Evolutionary conservation across 2,113 vertebrate species (phyloP).

Genomic region (Galeopterus variegatus): DNA sequence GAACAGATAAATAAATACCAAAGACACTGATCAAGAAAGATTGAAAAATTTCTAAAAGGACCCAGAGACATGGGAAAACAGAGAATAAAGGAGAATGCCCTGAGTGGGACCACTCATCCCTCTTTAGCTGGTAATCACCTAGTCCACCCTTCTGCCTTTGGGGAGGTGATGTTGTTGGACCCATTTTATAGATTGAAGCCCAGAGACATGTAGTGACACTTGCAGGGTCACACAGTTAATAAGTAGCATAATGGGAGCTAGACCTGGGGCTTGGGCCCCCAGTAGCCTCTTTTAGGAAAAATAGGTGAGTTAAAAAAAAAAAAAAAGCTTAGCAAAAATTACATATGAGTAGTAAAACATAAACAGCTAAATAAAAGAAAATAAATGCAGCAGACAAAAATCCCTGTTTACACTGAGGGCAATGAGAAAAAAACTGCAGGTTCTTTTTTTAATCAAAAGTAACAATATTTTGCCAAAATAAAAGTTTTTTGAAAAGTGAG

Average conservation of each 20-base stretch:
- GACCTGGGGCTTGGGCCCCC: background rate
- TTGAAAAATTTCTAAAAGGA: constrained; percentile 1
- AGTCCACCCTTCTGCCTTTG: background rate
- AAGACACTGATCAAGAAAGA: background rate
- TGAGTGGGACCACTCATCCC: background rate
- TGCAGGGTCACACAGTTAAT: background rate
- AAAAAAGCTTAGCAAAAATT: background rate
- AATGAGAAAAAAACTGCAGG: background rate
- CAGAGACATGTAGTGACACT: background rate
- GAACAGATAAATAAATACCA: background rate
- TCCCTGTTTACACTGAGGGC: background rate
- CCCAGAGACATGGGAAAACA: background rate
- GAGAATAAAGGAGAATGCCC: background rate
- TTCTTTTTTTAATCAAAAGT: background rate
- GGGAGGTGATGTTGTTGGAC: background rate
- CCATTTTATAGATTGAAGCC: background rate
- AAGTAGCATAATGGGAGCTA: background rate
- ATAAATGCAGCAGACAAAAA: background rate
- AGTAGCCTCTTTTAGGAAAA: background rate
- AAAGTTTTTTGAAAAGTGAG: background rate
- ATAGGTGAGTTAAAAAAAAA: background rate
- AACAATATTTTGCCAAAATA: background rate
- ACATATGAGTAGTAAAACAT: background rate
- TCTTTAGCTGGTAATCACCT: background rate
- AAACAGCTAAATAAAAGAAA: background rate